Percentiles rank a stretch among this genome's conserved stretches.
These are phyloP conservation scores for Bufo gargarizans DNA, from an alignment of 2,113 vertebrate genomes.

Conservation along the genomic window DNA sequence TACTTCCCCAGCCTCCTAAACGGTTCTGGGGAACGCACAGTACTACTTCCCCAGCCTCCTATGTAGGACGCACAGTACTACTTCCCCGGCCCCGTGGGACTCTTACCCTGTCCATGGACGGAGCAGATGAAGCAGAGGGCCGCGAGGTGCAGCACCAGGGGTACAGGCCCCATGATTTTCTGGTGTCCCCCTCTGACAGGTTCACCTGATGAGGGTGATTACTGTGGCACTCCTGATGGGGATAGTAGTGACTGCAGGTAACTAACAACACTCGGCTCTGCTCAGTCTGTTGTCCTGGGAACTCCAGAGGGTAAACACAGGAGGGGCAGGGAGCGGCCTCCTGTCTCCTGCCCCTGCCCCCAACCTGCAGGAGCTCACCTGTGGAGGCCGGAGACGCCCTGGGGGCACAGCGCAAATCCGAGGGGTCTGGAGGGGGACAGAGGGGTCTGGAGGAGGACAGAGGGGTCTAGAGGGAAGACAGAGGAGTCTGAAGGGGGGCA, in stretches of 20 bases:
- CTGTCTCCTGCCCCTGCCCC: no score
- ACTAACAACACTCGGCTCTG: slow-evolving; percentile 31
- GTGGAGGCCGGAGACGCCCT: no score
- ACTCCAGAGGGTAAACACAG: slow-evolving; percentile 13
- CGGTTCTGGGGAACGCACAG: neutral
- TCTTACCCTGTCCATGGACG: slow-evolving; percentile 16
- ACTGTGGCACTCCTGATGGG: neutral
- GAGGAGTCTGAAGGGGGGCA: no score
- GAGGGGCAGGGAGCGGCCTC: neutral
- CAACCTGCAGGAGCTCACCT: no score
- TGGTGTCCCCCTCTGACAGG: neutral
- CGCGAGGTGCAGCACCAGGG: neutral
- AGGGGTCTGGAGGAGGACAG: no score
- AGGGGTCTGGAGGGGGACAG: no score
- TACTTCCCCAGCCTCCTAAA: neutral
- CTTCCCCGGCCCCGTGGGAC: neutral
- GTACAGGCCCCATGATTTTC: slow-evolving; percentile 9
- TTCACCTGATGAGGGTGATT: no score
- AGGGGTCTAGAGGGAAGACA: no score
- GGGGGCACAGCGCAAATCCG: no score
- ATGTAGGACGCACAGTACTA: neutral
- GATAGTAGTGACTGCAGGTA: neutral
- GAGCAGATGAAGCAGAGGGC: neutral
- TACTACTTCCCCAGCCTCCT: neutral
- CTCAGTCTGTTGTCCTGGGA: slow-evolving; percentile 20